Evolutionary conservation across 2,888 invertebrate species (phyloP).

Genomic region (Brachylomia viminalis): DNA sequence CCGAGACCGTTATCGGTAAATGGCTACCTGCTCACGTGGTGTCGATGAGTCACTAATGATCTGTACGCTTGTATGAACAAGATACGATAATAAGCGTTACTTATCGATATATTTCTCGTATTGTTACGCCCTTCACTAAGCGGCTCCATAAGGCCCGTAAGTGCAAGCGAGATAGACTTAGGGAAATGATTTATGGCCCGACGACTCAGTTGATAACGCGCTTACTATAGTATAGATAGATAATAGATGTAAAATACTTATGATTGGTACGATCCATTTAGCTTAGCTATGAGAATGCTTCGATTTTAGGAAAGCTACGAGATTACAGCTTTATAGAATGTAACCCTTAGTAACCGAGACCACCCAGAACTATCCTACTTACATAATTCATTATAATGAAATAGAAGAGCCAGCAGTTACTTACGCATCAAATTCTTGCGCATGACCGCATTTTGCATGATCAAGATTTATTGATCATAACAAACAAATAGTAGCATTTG

Average conservation of each 20-base stretch:
- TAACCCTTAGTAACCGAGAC: constrained; percentile 1
- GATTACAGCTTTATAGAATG: constrained; percentile 3
- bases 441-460: constrained; percentile 28
- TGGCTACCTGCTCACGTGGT: no score
- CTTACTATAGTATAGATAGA: no score
- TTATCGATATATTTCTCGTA: no score
- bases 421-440: constrained; percentile 43
- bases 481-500: constrained; percentile 53
- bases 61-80: no score
- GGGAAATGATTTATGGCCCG: no score
- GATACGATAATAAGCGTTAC: no score
- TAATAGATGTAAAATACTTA: background rate
- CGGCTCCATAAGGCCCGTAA: no score
- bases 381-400: constrained; percentile 23
- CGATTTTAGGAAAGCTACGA: constrained; percentile 3
- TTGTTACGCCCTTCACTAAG: no score
- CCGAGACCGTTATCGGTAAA: no score
- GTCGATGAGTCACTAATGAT: no score
- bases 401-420: constrained; percentile 22
- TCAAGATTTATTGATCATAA: constrained; percentile 52
- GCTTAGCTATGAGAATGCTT: background rate
- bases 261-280: background rate
- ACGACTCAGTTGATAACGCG: no score
- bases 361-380: constrained; percentile 38
- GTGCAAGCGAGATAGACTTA: no score